Percentiles rank a stretch among this genome's conserved stretches.
These are phyloP conservation scores for Pachymerium ferrugineum DNA, from an alignment of 2,888 invertebrate species.

Conservation along the genomic window DNA sequence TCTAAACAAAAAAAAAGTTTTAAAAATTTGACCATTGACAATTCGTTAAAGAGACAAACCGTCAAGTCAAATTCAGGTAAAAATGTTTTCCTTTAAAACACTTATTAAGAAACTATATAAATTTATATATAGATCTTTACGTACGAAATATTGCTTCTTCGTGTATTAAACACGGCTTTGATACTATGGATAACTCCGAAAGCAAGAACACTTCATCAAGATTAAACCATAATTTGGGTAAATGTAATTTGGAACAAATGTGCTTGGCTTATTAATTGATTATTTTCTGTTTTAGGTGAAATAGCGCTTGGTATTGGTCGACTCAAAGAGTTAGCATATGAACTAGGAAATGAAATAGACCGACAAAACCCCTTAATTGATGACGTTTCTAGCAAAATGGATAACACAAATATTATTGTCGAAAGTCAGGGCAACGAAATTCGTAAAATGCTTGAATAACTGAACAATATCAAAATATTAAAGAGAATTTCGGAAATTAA, in stretches of 20 bases:
- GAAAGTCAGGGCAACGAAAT: constrained; percentile 76
- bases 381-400: constrained; percentile 66
- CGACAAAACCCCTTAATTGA: constrained; percentile 75
- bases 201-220: not conserved
- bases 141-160: too few species aligned
- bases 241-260: too few species aligned
- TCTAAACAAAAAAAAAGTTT: constrained; percentile 32
- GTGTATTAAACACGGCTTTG: not conserved
- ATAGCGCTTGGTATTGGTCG: constrained; percentile 80
- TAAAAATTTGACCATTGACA: not conserved
- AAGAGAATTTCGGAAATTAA: too few species aligned
- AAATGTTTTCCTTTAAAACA: too few species aligned
- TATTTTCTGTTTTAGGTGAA: constrained; percentile 51
- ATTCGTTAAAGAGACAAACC: not conserved
- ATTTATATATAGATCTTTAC: too few species aligned
- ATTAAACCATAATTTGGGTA: not conserved
- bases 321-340: constrained; percentile 75
- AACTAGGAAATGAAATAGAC: constrained; percentile 77
- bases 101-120: too few species aligned
- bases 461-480: too few species aligned
- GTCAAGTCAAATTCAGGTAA: too few species aligned
- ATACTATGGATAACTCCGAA: not conserved
- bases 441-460: constrained; percentile 59
- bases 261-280: too few species aligned
- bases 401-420: constrained; percentile 69